Evolutionary conservation across 1,140 invertebrate genomes (phyloP), one percentile per base, ranked within the genome.

Genomic region (Whitmania pigra): DNA sequence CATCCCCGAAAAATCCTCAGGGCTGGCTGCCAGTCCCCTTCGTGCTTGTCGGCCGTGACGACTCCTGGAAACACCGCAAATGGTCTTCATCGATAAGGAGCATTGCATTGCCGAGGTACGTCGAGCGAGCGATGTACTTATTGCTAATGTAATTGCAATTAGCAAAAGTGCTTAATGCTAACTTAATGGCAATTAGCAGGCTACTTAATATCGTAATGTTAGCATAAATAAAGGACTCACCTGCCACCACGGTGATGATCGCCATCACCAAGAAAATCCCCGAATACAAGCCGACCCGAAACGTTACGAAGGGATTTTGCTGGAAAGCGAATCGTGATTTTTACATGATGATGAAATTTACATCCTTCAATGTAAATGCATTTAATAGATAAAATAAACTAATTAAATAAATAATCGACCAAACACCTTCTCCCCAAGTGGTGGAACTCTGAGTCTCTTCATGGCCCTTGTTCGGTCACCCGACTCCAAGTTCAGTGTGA

Each of bases 391-490:
- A 60, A 20, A 66, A 71, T 67, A 27, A 76, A 25, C n/a, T n/a
- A n/a, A 49, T 22, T 67, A 72, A 22, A 68, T 13, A n/a, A 53
- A 5, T 71, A 20, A 27, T 43, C 40, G 18, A 13, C 25, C 74
- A 76, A 68, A 0, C 9, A 83, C 82, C 77, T 95, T 90, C 80
- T 98, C 94, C 0, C 93, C 94, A 25, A 98, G 81, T 0, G 95
- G 95, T 2, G 95, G 95, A 0, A 98, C 95, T 67, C 95, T 83
- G 15, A 99, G 84, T 74, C 93, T 85, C 84, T 97, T 97, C 95
- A 98, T 99, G 0, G 94, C 95, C 73, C 90, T 88, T 81, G 93
- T 91, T n/a, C 94, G 83, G 82, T 99, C 92, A 15, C 95, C 95
- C 40, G 88, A 89, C 84, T 98, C 95, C 70, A 99, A 83, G 72